phyloP scores from a whole-genome alignment of 2,113 vertebrate species.

The Brienomyrus longianalis region DNA sequence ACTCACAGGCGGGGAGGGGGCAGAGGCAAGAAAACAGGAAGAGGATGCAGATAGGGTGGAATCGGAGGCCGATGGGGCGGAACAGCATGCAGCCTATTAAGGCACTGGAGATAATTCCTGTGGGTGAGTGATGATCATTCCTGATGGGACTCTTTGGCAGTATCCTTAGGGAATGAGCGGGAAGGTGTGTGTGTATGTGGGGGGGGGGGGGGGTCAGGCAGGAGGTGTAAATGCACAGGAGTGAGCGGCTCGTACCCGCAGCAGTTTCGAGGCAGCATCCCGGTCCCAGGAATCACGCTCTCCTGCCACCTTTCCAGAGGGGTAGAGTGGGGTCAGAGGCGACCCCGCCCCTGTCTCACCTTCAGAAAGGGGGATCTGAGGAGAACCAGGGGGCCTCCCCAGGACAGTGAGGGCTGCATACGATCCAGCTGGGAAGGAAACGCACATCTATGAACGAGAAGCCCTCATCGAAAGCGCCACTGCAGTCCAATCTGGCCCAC shows the following conservation, averaged over 20 bases:
- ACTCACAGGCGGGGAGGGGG: not conserved
- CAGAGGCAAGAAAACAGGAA: not conserved
- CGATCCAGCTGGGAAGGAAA: slow-evolving; percentile 73
- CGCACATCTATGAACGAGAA: not conserved
- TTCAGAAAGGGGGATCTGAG: slow-evolving; percentile 76
- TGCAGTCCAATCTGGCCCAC: not conserved
- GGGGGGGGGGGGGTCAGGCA: not conserved
- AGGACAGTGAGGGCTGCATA: slow-evolving; percentile 96
- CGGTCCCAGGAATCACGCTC: slow-evolving; percentile 58
- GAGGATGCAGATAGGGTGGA: not conserved
- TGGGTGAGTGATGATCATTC: not conserved
- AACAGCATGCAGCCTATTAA: not conserved
- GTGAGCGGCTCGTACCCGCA: slow-evolving; percentile 62
- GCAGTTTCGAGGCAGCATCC: slow-evolving; percentile 60
- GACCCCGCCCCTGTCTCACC: slow-evolving; percentile 58
- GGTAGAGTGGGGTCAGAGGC: slow-evolving; percentile 62
- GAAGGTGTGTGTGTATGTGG: not conserved
- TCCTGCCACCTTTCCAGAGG: slow-evolving; percentile 52
- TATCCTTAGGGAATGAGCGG: not conserved
- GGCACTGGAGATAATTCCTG: not conserved
- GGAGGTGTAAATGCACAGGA: not conserved
- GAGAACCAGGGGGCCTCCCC: slow-evolving; percentile 86
- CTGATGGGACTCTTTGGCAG: not conserved
- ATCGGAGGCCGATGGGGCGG: not conserved
- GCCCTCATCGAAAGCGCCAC: not conserved